Evolutionary conservation across 30 jellyfish, hydroid and myxozoan species (phyloP).

Genomic region (Catostylus mosaicus): DNA sequence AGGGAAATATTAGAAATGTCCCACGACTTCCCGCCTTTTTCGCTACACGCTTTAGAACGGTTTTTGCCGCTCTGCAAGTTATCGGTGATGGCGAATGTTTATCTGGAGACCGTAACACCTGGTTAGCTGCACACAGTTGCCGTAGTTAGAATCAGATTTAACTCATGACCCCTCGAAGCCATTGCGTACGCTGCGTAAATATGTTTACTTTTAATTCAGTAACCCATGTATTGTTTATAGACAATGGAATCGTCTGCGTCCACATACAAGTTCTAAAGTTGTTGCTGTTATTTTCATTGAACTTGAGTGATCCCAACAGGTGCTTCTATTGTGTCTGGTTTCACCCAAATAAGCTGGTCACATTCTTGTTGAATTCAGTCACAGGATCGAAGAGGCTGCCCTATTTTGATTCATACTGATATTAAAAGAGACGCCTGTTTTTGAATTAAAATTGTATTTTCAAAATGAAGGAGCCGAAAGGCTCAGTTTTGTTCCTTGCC

Average conservation of each 20-base stretch:
- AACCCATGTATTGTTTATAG: conserved; percentile 26
- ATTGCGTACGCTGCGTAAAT: not conserved
- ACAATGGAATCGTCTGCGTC: conserved; percentile 14
- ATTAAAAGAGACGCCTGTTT: conserved; percentile 20
- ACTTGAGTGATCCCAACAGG: conserved; percentile 61
- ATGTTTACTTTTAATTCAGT: not conserved
- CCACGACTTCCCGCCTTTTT: too few species aligned
- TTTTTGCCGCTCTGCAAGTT: too few species aligned
- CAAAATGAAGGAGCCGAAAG: conserved; percentile 72
- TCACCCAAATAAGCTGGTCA: conserved; percentile 49
- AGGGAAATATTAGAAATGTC: too few species aligned
- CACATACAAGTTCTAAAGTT: not conserved
- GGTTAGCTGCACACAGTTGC: too few species aligned
- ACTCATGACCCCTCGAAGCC: conserved; percentile 8
- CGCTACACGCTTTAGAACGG: too few species aligned
- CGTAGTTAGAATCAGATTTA: too few species aligned
- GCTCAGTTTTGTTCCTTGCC: conserved; percentile 15
- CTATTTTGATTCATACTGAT: not conserved
- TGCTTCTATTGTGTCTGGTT: conserved; percentile 53
- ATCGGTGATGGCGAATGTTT: too few species aligned
- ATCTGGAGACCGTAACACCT: too few species aligned
- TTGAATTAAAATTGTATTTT: conserved; percentile 9
- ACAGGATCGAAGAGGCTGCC: conserved; percentile 10
- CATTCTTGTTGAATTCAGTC: conserved; percentile 59
- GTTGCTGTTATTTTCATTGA: conserved; percentile 14